Conservation (phyloP, 2,797 vertebrate species). For the Corythornis leucogaster region DNA sequence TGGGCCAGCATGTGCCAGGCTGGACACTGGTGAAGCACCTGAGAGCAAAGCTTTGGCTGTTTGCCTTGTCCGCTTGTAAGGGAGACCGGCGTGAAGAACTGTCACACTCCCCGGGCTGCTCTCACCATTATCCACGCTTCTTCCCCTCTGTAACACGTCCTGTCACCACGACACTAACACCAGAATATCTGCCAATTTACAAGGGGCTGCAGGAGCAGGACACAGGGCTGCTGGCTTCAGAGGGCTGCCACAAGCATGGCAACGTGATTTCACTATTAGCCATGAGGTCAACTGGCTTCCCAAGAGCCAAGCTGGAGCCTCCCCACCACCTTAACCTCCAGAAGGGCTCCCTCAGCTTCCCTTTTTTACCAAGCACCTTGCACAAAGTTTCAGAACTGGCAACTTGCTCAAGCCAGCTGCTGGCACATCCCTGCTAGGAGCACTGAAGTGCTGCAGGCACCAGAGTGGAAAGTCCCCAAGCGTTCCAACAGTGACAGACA, state of each 20-base stretch:
- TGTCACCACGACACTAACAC: neutral
- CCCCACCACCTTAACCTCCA: neutral
- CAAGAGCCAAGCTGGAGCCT: neutral
- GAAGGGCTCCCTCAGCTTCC: neutral
- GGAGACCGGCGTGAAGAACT: rapidly evolving
- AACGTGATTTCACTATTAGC: neutral
- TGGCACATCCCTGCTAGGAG: rapidly evolving
- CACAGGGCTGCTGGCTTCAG: neutral
- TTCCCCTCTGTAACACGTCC: neutral
- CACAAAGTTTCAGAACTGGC: too few species aligned
- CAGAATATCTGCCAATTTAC: neutral
- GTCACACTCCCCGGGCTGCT: rapidly evolving
- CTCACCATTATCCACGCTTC: rapidly evolving
- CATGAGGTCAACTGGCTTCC: neutral
- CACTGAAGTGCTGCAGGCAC: neutral
- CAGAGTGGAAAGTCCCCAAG: neutral
- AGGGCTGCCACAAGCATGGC: neutral
- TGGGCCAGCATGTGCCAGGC: rapidly evolving
- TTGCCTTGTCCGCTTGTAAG: rapidly evolving
- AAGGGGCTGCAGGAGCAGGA: neutral
- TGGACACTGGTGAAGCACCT: rapidly evolving
- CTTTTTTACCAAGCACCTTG: rapidly evolving
- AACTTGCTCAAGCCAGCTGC: neutral
- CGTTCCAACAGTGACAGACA: neutral
- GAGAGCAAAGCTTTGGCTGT: rapidly evolving